A percentile compares a stretch with the other conserved stretches of the same genome.
Conservation (phyloP, 2,888 invertebrate species). For the Lasioglossum zephyrum region DNA sequence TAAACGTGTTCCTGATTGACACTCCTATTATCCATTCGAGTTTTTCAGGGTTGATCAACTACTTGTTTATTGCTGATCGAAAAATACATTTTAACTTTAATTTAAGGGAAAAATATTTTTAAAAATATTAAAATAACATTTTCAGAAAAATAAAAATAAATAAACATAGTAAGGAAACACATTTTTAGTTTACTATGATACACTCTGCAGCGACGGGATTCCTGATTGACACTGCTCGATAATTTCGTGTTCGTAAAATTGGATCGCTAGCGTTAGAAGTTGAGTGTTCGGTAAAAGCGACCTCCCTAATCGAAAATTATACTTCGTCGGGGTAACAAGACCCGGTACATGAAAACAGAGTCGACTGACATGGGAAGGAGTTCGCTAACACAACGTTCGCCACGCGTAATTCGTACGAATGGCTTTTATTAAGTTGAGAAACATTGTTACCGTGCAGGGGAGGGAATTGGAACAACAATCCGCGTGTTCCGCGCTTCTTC, state of each 20-base stretch:
- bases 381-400: constrained; percentile 1
- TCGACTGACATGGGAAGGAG: background rate
- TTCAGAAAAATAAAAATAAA: too few relatives aligned
- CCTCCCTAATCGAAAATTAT: background rate
- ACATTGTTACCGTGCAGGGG: constrained; percentile 25
- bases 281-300: background rate
- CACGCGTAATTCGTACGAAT: constrained; percentile 19
- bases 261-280: background rate
- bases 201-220: too few relatives aligned
- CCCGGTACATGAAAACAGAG: background rate
- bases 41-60: too few relatives aligned
- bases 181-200: too few relatives aligned
- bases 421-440: constrained; percentile 40
- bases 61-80: too few relatives aligned
- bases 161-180: too few relatives aligned
- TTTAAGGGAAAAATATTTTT: too few relatives aligned
- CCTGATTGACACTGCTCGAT: too few relatives aligned
- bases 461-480: constrained; percentile 27
- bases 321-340: background rate
- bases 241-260: background rate
- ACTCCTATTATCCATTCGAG: too few relatives aligned
- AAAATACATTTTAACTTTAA: too few relatives aligned
- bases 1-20: too few relatives aligned
- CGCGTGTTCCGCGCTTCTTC: constrained; percentile 28
- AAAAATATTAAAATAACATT: too few relatives aligned